A percentile compares a stretch with the other conserved stretches of the same genome.
Evolutionary conservation across 2,888 invertebrate genomes (phyloP).

Genomic region (Cheilosia variabilis): DNA sequence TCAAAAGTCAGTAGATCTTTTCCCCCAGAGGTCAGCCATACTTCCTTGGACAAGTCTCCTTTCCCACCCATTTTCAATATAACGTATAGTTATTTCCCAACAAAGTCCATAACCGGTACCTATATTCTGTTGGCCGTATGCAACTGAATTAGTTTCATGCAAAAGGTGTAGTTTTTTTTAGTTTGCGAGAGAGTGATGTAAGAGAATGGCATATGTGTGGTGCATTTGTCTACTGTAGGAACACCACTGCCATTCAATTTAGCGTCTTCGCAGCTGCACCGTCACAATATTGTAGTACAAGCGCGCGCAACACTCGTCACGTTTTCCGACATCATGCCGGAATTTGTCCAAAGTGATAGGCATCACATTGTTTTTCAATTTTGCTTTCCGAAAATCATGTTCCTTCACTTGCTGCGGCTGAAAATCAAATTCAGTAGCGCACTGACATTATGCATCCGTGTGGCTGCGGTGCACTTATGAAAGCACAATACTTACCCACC

Average conservation of each 20-base stretch:
- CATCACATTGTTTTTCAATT: slow-evolving; percentile 73
- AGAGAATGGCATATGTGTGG: slow-evolving; percentile 49
- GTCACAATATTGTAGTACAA: slow-evolving; percentile 61
- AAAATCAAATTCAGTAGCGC: slow-evolving; percentile 73
- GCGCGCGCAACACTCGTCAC: slow-evolving; percentile 71
- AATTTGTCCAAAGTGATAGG: slow-evolving; percentile 76
- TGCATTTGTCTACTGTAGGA: slow-evolving; percentile 28
- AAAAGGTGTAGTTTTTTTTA: slow-evolving; percentile 3
- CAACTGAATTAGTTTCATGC: slow-evolving; percentile 36
- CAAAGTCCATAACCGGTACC: neutral
- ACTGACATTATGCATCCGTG: slow-evolving; percentile 64
- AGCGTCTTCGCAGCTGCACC: slow-evolving; percentile 68
- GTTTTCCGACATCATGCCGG: slow-evolving; percentile 75
- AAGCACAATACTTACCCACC: slow-evolving; percentile 7
- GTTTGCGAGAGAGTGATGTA: slow-evolving; percentile 34
- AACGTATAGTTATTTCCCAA: neutral
- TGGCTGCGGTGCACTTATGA: slow-evolving; percentile 25
- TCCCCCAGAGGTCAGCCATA: too few relatives aligned
- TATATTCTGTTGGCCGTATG: neutral
- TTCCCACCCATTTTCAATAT: too few relatives aligned
- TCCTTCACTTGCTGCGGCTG: slow-evolving; percentile 36
- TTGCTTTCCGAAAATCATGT: slow-evolving; percentile 60
- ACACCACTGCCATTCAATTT: slow-evolving; percentile 61
- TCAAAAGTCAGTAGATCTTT: too few relatives aligned
- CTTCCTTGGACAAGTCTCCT: too few relatives aligned